phyloP scores from a whole-genome alignment of 2,797 vertebrate species.

The Anisognathus igniventris region DNA sequence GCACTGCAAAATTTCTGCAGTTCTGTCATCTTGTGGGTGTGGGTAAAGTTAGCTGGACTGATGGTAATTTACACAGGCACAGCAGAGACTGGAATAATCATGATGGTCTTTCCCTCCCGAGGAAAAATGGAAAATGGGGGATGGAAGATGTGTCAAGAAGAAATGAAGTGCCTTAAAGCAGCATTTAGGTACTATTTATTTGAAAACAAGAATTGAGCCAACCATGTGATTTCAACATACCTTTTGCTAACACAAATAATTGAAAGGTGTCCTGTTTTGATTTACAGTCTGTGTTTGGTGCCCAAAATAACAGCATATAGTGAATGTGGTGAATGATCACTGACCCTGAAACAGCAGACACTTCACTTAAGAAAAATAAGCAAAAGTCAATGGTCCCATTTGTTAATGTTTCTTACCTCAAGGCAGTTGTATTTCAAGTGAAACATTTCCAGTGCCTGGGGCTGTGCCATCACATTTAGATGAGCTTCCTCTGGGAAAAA shows the following conservation, averaged over 20 bases:
- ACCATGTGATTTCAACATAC: background rate
- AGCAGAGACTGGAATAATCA: background rate
- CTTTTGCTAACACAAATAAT: background rate
- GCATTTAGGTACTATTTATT: background rate
- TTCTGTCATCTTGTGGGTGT: constrained; percentile 23
- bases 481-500: background rate
- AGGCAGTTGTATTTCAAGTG: background rate
- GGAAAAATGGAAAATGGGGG: background rate
- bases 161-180: background rate
- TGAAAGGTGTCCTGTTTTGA: constrained; percentile 9
- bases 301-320: background rate
- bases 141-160: background rate
- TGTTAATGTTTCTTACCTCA: background rate
- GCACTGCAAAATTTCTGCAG: constrained; percentile 39
- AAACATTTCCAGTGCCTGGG: background rate
- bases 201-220: background rate
- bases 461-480: background rate
- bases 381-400: background rate
- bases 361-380: constrained; percentile 5
- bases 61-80: constrained; percentile 17
- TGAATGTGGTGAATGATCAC: background rate
- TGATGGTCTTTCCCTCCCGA: accelerated
- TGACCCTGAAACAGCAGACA: background rate
- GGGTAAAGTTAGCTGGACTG: background rate
- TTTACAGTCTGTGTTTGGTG: background rate